Conservation (phyloP, 2,888 invertebrate species). For the Strigamia maritima region DNA sequence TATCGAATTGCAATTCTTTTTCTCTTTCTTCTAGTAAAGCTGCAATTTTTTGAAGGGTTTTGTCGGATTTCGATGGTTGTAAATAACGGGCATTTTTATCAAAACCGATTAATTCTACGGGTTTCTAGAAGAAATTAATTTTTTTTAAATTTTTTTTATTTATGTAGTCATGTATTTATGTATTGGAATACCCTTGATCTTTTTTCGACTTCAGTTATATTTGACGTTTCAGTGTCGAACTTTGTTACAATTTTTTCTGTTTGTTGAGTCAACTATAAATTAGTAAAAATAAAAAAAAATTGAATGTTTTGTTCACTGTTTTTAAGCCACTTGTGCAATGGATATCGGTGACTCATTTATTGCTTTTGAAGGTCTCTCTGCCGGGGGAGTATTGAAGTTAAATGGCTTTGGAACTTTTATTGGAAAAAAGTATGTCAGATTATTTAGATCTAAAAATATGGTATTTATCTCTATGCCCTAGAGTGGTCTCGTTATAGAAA, state of each 20-base stretch:
- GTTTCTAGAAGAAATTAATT: background rate
- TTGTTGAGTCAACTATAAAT: background rate
- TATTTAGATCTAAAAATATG: background rate
- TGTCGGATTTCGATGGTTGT: background rate
- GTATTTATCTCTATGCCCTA: background rate
- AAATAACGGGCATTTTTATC: background rate
- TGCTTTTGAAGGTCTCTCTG: background rate
- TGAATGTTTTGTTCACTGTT: background rate
- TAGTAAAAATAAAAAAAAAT: background rate
- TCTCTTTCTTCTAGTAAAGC: background rate
- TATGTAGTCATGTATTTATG: no score
- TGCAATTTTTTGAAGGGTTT: conserved; percentile 15
- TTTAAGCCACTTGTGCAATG: background rate
- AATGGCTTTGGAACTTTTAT: background rate
- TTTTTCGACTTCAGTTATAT: background rate
- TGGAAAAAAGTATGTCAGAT: background rate
- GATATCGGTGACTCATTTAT: background rate
- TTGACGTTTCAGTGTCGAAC: background rate
- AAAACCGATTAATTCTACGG: background rate
- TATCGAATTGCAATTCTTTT: conserved; percentile 22
- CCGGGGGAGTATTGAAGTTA: background rate
- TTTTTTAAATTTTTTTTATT: background rate
- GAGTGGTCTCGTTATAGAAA: background rate
- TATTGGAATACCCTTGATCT: background rate
- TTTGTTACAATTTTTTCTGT: background rate